phyloP scores from a whole-genome alignment of 2,797 vertebrate species.

The Dermochelys coriacea region DNA sequence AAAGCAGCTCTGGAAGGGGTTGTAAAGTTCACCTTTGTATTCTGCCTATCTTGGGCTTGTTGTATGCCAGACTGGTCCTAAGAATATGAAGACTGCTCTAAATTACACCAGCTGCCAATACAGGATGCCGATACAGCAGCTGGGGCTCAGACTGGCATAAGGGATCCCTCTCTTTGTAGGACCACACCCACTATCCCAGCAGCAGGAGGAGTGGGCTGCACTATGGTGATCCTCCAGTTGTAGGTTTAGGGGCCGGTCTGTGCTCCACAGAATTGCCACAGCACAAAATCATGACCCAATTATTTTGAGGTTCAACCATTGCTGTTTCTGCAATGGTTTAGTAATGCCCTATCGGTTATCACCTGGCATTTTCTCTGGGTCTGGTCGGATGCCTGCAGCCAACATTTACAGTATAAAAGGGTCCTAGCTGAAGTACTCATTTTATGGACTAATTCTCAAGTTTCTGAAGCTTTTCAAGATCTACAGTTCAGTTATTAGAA shows the following conservation, averaged over 20 bases:
- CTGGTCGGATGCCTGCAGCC: not conserved
- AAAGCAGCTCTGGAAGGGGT: not conserved
- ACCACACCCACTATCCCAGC: not conserved
- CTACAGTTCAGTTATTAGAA: constrained; percentile 50
- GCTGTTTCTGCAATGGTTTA: not conserved
- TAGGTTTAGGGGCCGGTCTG: not conserved
- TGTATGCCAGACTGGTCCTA: not conserved
- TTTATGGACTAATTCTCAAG: constrained; percentile 35
- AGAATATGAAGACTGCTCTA: not conserved
- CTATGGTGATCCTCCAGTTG: not conserved
- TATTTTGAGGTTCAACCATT: not conserved
- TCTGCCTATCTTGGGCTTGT: not conserved
- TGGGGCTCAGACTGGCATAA: not conserved
- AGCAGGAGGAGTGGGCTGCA: not conserved
- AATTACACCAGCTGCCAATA: not conserved
- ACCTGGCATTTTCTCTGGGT: not conserved
- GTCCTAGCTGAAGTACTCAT: not conserved
- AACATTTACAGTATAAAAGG: not conserved
- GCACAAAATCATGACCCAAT: fast-evolving
- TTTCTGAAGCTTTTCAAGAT: constrained; percentile 58
- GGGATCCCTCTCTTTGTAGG: not conserved
- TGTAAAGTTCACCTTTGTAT: not conserved
- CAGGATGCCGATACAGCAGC: not conserved
- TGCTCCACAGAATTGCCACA: not conserved
- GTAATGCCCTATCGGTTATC: not conserved